phyloP scores from a whole-genome alignment of 2,113 vertebrate species.

The Rhinopomastus cyanomelas region DNA sequence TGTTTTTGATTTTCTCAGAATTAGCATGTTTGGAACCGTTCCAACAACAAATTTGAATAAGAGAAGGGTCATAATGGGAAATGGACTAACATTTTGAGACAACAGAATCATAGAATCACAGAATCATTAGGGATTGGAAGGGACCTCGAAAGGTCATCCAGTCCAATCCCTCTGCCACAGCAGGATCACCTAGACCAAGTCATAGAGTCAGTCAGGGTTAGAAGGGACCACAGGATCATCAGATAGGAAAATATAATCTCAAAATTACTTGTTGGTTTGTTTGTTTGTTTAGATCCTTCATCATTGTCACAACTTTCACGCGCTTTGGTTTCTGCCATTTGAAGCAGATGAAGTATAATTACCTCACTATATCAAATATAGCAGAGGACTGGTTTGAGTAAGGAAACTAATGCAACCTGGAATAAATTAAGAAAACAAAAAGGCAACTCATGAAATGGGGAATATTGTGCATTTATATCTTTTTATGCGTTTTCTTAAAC shows the following conservation, averaged over 20 bases:
- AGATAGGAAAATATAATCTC: background rate
- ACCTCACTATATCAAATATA: background rate
- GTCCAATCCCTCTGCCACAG: too few relatives aligned
- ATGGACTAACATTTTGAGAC: background rate
- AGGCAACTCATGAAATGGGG: conserved; percentile 12
- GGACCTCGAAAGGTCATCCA: too few relatives aligned
- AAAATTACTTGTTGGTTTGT: background rate
- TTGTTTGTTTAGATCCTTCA: background rate
- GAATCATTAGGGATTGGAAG: too few relatives aligned
- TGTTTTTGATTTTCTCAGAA: background rate
- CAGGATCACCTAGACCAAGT: too few relatives aligned
- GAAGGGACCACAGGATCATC: too few relatives aligned
- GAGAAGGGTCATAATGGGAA: background rate
- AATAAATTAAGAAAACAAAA: conserved; percentile 17
- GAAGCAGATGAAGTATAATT: background rate
- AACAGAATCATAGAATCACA: too few relatives aligned
- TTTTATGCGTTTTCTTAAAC: conserved; percentile 54
- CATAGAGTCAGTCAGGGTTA: too few relatives aligned
- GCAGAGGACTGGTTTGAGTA: background rate
- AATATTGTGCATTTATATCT: conserved; percentile 35
- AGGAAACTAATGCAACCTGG: background rate
- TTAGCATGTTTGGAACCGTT: background rate
- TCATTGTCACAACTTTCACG: background rate
- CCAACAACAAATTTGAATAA: background rate
- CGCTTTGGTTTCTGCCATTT: background rate